Percentiles rank a stretch among this genome's conserved stretches.
Conservation (phyloP, 23 tunicate genomes). For the Clavelina lepadiformis region DNA sequence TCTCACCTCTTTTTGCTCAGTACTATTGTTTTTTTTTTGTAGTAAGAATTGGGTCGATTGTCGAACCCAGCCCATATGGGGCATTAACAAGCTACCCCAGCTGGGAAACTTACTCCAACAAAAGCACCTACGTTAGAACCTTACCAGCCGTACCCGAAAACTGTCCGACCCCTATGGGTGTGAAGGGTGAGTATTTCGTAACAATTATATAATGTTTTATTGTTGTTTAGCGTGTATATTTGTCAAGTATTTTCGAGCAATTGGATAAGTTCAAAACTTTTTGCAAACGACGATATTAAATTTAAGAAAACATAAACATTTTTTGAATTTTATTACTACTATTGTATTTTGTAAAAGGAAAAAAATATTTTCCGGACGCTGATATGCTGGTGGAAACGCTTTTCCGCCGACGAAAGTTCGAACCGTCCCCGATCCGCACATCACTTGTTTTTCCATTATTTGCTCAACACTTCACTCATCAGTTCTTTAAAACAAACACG, state of each 20-base stretch:
- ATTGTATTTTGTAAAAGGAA: constrained; percentile 10
- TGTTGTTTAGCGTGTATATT: not conserved
- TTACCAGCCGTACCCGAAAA: constrained; percentile 57
- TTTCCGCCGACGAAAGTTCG: constrained; percentile 10
- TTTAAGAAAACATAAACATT: not conserved
- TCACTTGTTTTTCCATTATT: constrained; percentile 39
- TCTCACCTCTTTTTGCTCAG: not conserved
- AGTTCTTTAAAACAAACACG: constrained; percentile 48
- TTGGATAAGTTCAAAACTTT: too few species aligned
- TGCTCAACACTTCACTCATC: constrained; percentile 67
- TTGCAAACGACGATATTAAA: too few species aligned
- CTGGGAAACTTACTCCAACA: constrained; percentile 50
- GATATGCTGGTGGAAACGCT: constrained; percentile 10
- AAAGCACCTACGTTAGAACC: constrained; percentile 40
- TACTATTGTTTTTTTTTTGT: not conserved
- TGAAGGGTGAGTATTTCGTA: constrained; percentile 37
- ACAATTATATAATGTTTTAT: not conserved
- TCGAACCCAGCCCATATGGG: constrained; percentile 34
- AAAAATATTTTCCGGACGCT: constrained; percentile 17
- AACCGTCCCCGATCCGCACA: constrained; percentile 50
- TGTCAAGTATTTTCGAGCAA: too few species aligned
- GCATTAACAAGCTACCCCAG: constrained; percentile 24
- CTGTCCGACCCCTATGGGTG: constrained; percentile 77
- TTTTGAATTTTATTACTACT: not conserved
- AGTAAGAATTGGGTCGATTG: constrained; percentile 14